Base-by-base conservation (phyloP, 2,113 vertebrate species). In the Typhlomys cinereus region DNA sequence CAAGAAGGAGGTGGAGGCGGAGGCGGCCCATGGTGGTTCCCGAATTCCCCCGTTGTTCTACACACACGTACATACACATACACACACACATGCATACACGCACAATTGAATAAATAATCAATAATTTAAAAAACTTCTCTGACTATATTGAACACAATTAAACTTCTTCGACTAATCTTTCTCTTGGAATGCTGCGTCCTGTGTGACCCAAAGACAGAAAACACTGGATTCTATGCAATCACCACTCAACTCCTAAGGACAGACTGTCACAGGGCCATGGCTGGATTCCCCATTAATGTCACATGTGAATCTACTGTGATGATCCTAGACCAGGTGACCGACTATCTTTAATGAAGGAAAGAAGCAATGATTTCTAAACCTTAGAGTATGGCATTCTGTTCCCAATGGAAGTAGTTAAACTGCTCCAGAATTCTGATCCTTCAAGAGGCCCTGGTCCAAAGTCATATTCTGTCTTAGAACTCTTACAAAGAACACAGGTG, bases 321-420 rank as follows among this genome's bases (percentile, higher is more conserved):
- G 48, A 8, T 85, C 94, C 78, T 81, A 34, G 61, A 67, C 6
- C 80, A 3, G 18, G 27, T 36, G 36, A 69, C 39, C 41, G 34
- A 67, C 5, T 78, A 64, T 67, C n/a, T n/a, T n/a, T n/a, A n/a
- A n/a, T n/a, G n/a, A n/a, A 80, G 20, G 50, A 95, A 92, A 86
- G n/a, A 31, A 86, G 54, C 13, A 39, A 73, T 78, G 4, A 73
- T 21, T n/a, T 81, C 61, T 27, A 89, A 76, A 64, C 15, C 20
- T 86, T 76, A 69, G 3, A 85, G 57, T 69, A 57, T 62, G 41
- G n/a, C 12, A 61, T 25, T 57, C 88, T 75, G 4, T 69, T 94
- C 29, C 61, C 23, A 84, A 84, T 89, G 81, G 9, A 84, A 62
- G 46, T 85, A 17, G 4, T 54, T 18, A 31, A 86, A 25, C 10